These are phyloP conservation scores for Kryptopterus vitreolus DNA, from an alignment of 2,797 vertebrate species.

Conservation along the genomic window DNA sequence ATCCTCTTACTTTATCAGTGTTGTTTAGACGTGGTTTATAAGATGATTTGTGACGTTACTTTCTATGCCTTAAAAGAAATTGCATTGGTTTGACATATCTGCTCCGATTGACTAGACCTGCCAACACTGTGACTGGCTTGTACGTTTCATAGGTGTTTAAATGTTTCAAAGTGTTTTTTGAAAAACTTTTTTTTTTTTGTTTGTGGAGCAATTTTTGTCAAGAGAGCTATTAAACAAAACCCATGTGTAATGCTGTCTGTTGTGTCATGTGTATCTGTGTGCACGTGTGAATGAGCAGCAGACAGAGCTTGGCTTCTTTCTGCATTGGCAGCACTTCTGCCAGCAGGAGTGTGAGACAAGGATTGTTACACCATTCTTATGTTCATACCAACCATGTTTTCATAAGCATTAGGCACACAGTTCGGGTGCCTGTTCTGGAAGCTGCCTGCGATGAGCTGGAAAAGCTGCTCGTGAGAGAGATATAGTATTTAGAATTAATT, in stretches of 20 bases:
- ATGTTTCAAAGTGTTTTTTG: conserved; percentile 50
- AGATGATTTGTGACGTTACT: conserved; percentile 53
- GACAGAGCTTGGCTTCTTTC: neutral
- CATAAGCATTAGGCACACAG: neutral
- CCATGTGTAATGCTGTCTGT: conserved; percentile 30
- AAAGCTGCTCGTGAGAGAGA: neutral
- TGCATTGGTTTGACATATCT: conserved; percentile 56
- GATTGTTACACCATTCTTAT: neutral
- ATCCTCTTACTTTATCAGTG: conserved; percentile 52
- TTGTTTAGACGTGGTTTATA: conserved; percentile 55
- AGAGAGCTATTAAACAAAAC: conserved; percentile 59
- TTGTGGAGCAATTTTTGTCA: conserved; percentile 58
- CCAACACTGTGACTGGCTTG: conserved; percentile 69
- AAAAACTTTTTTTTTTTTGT: conserved; percentile 47
- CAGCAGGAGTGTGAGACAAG: neutral
- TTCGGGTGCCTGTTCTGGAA: neutral
- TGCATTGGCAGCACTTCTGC: neutral
- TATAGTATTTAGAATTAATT: no score
- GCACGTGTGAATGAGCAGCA: neutral
- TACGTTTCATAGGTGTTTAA: conserved; percentile 64
- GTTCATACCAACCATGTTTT: neutral
- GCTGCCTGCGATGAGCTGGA: neutral
- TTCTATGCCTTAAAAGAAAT: conserved; percentile 73
- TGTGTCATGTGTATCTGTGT: no score
- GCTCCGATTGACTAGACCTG: conserved; percentile 69